Percentiles rank a stretch among this genome's conserved stretches.
Evolutionary conservation across 2,113 vertebrate species (phyloP).

Genomic region (Sturnus vulgaris): DNA sequence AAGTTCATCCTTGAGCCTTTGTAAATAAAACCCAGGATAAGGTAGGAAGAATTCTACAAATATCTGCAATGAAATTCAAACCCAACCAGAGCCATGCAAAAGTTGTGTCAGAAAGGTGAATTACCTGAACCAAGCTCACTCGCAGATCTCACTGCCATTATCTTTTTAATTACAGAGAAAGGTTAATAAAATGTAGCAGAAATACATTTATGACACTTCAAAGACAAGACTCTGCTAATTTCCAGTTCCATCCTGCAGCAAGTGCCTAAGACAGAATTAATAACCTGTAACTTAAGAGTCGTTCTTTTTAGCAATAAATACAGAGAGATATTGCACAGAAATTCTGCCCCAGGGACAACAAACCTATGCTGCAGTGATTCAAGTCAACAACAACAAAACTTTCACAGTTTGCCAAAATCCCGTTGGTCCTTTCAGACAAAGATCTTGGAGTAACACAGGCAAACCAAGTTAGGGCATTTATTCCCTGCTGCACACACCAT

Average conservation of each 20-base stretch:
- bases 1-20: neutral
- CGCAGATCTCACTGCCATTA: neutral
- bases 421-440: neutral
- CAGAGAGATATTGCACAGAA: neutral
- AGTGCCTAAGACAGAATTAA: neutral
- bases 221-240: neutral
- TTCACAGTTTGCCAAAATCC: neutral
- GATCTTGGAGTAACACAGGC: neutral
- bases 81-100: neutral
- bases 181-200: neutral
- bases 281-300: neutral
- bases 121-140: neutral
- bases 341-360: neutral
- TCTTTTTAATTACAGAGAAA: conserved; percentile 6
- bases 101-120: neutral
- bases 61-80: neutral
- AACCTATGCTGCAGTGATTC: neutral
- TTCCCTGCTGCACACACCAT: neutral
- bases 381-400: conserved; percentile 1
- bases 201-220: neutral
- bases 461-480: neutral
- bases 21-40: neutral
- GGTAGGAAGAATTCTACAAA: neutral
- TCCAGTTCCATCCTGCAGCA: neutral
- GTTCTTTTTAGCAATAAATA: neutral